Evolutionary conservation across 2,113 vertebrate genomes (phyloP), one percentile per base, ranked within the genome.

Genomic region (Trematocara macrostoma): DNA sequence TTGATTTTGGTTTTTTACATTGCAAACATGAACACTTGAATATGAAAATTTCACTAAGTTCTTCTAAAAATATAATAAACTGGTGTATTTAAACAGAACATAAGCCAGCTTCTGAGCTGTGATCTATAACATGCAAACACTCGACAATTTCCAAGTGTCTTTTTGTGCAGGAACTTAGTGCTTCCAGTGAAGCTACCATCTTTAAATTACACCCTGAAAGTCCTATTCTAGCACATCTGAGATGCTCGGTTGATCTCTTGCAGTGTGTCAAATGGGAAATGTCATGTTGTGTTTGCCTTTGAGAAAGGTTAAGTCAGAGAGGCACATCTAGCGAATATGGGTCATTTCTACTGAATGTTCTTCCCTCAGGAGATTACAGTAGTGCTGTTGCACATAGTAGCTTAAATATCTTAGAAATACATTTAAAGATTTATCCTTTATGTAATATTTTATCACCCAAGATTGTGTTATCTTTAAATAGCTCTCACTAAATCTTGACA

Each of bases 61-160:
- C 81, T 81, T 84, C 92, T 84, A 29, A 78, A 83, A 38, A 86
- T 82, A 53, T 53, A 94, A 92, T 94, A 93, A 94, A 91, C 34
- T 67, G 42, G 35, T 92, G 76, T 89, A 81, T 89, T 87, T 61
- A 79, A 85, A 86, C 23, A 34, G 51, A 76, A 31, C 9, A 31
- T 18, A 76, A 51, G 45, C 16, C 45, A 76, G 16, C 26, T 69
- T 38, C 51, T 8, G 56, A n/a, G 11, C 52, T 34, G 5, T 74
- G 52, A 18, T 53, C 23, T 18, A 3, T 29, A 74, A 47, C 42
- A 47, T 0, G 26, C 42, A 31, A 18, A 18, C 15, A 76, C 23
- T 23, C n/a, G 1, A 45, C 12, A 45, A 26, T 23, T 26, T 71
- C 23, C 40, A 64, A 40, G 61, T 40, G n/a, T 69, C 11, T n/a